Conservation (phyloP, 2,113 vertebrate genomes). For the Campylorhamphus procurvoides region DNA sequence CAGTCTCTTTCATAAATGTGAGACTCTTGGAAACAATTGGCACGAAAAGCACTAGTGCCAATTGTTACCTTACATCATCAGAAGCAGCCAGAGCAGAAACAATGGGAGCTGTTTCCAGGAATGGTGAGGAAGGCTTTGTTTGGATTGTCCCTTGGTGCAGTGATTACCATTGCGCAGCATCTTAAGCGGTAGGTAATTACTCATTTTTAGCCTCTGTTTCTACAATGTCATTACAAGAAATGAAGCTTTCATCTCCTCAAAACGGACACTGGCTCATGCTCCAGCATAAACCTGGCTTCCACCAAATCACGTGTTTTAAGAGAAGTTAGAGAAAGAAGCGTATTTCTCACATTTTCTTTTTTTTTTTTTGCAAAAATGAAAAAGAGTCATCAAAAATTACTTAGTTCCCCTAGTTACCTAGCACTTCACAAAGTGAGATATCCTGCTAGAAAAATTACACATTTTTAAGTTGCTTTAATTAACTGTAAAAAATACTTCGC, state of each 20-base stretch:
- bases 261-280: neutral
- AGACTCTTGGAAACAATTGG: neutral
- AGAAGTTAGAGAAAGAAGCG: neutral
- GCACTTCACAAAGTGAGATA: neutral
- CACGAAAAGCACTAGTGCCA: neutral
- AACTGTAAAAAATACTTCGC: neutral
- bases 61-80: neutral
- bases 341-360: neutral
- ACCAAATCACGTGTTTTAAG: neutral
- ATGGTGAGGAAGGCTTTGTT: slow-evolving; percentile 34
- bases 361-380: neutral
- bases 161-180: neutral
- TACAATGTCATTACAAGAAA: neutral
- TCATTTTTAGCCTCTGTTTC: neutral
- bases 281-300: neutral
- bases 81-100: slow-evolving; percentile 16
- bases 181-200: neutral
- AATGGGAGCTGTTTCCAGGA: slow-evolving; percentile 25
- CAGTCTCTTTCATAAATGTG: neutral
- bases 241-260: neutral
- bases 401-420: neutral
- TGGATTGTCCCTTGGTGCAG: neutral
- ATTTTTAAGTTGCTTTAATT: neutral
- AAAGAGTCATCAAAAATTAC: neutral
- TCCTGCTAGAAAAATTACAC: neutral